Evolutionary conservation across 30 jellyfish, hydroid and myxozoan species (phyloP).

Genomic region (Hydractinia echinata): DNA sequence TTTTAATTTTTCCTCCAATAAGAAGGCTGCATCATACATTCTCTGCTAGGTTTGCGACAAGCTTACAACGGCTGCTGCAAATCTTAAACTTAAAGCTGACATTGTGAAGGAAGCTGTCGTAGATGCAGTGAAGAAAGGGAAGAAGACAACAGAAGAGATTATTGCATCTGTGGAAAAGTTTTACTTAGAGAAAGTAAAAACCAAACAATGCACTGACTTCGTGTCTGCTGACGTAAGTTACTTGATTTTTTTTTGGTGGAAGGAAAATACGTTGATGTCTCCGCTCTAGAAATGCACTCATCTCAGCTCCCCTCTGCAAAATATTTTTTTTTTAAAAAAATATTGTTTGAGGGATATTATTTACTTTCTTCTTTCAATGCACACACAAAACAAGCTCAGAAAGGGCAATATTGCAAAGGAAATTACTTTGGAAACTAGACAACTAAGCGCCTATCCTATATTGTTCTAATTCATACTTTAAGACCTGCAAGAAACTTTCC

Average conservation of each 20-base stretch:
- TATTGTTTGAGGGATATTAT: too few relatives aligned
- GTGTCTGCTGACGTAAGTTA: neutral
- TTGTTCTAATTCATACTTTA: neutral
- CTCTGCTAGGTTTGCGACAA: neutral
- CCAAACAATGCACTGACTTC: neutral
- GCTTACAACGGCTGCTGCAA: neutral
- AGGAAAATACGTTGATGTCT: neutral
- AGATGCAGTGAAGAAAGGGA: neutral
- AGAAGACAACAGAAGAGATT: neutral
- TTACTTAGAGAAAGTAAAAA: slow-evolving; percentile 5
- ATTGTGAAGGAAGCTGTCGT: neutral
- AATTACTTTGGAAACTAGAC: too few relatives aligned
- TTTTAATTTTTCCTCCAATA: too few relatives aligned
- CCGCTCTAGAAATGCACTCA: too few relatives aligned
- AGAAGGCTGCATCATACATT: neutral
- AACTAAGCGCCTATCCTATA: too few relatives aligned
- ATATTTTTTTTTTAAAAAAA: too few relatives aligned
- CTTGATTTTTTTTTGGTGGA: neutral
- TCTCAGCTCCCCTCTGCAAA: too few relatives aligned
- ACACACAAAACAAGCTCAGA: too few relatives aligned
- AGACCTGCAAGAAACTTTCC: neutral
- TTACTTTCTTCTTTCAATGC: too few relatives aligned
- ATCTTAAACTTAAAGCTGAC: neutral
- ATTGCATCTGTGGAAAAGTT: neutral
- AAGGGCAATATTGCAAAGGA: too few relatives aligned